Evolutionary conservation across 2,888 invertebrate genomes (phyloP), one percentile per base, ranked within the genome.

Genomic region (Liodrosophila aerea): DNA sequence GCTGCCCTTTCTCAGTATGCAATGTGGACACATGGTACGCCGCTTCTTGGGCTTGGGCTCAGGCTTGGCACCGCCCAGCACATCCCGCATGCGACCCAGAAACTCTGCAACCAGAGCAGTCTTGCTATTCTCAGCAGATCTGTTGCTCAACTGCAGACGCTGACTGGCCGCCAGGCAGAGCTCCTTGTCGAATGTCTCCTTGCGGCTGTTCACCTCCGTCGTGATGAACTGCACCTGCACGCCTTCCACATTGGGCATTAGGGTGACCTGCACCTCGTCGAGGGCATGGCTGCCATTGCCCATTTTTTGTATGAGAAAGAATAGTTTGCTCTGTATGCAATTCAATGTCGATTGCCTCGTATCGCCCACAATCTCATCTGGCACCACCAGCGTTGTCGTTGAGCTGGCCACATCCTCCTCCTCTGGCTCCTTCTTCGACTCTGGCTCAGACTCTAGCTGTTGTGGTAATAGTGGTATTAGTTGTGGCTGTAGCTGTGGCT

Each of bases 151-250:
- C 2, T 58, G 43, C 3, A 69, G 33, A 8, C 47, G 44, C 8
- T 72, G 31, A 1, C 43, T 44, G 9, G 63, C 62, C 1, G 63
- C 49, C 9, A 11, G 12, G 12, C 73, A 68, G 0, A 49, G 44
- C 2, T 63, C 33, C 0, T 47, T 57, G 11, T 67, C 47, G 13
- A 58, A 9, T 1, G 31, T 15, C 16, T 37, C 7, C 16, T 36
- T 29, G 11, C 12, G 12, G 36, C 22, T 15, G 11, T 2, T 4
- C 8, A 18, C 7, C 4, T 37, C 49, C 5, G 18, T 15, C 22
- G 61, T 12, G 31, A 63, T 30, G 37, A 80, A 82, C 16, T 58
- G 64, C 11, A 85, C 64, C 27, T 39, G 61, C 5, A 80, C 43
- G 29, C 78, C 73, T 9, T 58, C 64, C 0, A 69, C 82, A 27